Conservation (phyloP, 2,113 vertebrate species). For the Lepus europaeus region DNA sequence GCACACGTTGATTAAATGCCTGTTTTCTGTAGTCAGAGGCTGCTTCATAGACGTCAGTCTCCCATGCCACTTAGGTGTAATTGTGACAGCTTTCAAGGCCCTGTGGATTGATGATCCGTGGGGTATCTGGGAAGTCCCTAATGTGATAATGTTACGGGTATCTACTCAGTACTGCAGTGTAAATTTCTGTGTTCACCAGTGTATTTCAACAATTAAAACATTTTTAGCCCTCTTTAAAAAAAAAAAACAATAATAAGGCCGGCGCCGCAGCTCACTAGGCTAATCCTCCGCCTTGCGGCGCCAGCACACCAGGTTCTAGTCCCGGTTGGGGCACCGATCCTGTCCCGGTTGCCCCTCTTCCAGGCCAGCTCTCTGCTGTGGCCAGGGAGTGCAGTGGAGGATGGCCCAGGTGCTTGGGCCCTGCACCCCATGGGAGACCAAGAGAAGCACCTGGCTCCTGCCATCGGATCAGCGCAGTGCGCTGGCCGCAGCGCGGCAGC, state of each 20-base stretch:
- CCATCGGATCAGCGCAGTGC: no score
- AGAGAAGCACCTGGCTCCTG: no score
- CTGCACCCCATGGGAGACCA: no score
- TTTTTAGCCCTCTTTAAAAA: slow-evolving; percentile 80
- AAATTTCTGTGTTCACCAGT: slow-evolving; percentile 54
- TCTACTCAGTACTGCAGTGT: slow-evolving; percentile 53
- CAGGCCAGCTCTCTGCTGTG: no score
- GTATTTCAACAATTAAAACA: slow-evolving; percentile 82
- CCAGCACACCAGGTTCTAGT: no score
- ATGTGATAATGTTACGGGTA: slow-evolving; percentile 51
- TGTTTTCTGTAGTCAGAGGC: slow-evolving; percentile 71
- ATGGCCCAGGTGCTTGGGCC: no score
- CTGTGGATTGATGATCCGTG: background rate
- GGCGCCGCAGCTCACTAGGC: background rate
- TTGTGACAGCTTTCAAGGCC: background rate
- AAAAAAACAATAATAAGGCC: background rate
- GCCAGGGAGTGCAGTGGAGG: no score
- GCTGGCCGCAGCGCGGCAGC: no score
- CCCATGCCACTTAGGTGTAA: background rate
- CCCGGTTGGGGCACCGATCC: no score
- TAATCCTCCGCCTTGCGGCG: no score
- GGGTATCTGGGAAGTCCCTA: slow-evolving; percentile 63
- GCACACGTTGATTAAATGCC: slow-evolving; percentile 48
- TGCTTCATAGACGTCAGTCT: background rate
- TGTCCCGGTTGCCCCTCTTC: no score